Conservation (phyloP, 2,888 invertebrate genomes). For the Scotopteryx bipunctaria region DNA sequence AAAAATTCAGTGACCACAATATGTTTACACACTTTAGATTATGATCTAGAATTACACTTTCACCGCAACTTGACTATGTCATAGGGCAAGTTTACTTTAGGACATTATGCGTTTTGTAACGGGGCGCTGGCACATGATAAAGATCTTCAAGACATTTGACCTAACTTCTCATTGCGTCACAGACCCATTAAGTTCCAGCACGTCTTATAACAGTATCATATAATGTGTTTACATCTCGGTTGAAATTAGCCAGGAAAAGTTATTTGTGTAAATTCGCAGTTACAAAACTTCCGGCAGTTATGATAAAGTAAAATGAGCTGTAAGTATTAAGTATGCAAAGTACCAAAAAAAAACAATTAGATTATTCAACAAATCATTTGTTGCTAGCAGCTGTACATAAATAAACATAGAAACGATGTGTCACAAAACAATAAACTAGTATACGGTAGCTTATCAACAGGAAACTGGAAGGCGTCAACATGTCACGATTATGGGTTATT, state of each 20-base stretch:
- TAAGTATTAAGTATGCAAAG: too few species aligned
- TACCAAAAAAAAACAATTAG: too few species aligned
- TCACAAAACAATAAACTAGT: slow-evolving; percentile 1
- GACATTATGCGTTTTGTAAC: slow-evolving; percentile 11
- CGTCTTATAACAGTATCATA: slow-evolving; percentile 15
- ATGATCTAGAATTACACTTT: slow-evolving; percentile 15
- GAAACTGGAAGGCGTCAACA: slow-evolving; percentile 9
- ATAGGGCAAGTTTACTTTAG: slow-evolving; percentile 4
- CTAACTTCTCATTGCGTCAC: slow-evolving; percentile 18
- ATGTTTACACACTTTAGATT: slow-evolving; percentile 4
- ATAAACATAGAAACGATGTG: not conserved
- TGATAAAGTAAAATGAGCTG: not conserved
- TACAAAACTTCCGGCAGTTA: not conserved
- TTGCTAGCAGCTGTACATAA: not conserved
- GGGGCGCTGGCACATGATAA: slow-evolving; percentile 13
- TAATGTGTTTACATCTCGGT: slow-evolving; percentile 12
- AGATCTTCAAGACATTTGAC: slow-evolving; percentile 21
- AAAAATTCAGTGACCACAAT: too few species aligned
- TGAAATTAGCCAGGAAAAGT: slow-evolving; percentile 16
- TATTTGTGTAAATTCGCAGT: slow-evolving; percentile 14
- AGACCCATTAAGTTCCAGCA: slow-evolving; percentile 4
- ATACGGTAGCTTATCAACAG: slow-evolving; percentile 14
- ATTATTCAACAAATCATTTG: not conserved
- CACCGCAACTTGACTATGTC: slow-evolving; percentile 7
- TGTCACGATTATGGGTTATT: slow-evolving; percentile 13